A percentile compares a stretch with the other conserved stretches of the same genome.
phyloP scores from a whole-genome alignment of 2,797 vertebrate genomes.

The Malurus leucopterus region DNA sequence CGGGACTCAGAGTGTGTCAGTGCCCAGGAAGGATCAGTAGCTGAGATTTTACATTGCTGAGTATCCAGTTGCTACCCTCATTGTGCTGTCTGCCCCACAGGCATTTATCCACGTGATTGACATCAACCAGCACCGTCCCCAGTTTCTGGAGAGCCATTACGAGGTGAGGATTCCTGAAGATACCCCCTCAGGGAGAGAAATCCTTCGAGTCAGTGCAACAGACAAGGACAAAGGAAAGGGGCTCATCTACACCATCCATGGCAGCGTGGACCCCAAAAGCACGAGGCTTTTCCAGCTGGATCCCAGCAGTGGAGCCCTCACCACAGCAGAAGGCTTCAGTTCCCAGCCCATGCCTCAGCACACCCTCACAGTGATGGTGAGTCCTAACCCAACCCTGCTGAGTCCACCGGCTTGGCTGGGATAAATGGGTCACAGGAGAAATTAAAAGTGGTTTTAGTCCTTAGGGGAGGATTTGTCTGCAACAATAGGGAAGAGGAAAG shows the following conservation, averaged over 20 bases:
- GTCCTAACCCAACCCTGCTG: not conserved
- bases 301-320: constrained; percentile 83
- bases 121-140: constrained; percentile 89
- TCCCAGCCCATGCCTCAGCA: constrained; percentile 80
- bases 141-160: constrained; percentile 84
- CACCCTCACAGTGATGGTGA: constrained; percentile 88
- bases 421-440: not conserved
- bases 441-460: not conserved
- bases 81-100: constrained; percentile 56
- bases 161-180: constrained; percentile 85
- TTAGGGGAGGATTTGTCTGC: not conserved
- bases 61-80: not conserved
- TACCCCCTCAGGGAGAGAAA: constrained; percentile 83
- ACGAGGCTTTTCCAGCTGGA: constrained; percentile 87
- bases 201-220: constrained; percentile 83
- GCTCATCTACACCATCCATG: constrained; percentile 88
- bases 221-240: constrained; percentile 86
- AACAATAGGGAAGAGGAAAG: not conserved
- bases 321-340: constrained; percentile 83
- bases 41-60: not conserved
- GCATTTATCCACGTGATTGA: constrained; percentile 88
- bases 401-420: not conserved
- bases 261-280: constrained; percentile 82
- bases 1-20: not conserved
- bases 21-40: not conserved